Evolutionary conservation across 2,797 vertebrate species (phyloP), one percentile per base, ranked within the genome.

Genomic region (Brachyrhaphis roseni): DNA sequence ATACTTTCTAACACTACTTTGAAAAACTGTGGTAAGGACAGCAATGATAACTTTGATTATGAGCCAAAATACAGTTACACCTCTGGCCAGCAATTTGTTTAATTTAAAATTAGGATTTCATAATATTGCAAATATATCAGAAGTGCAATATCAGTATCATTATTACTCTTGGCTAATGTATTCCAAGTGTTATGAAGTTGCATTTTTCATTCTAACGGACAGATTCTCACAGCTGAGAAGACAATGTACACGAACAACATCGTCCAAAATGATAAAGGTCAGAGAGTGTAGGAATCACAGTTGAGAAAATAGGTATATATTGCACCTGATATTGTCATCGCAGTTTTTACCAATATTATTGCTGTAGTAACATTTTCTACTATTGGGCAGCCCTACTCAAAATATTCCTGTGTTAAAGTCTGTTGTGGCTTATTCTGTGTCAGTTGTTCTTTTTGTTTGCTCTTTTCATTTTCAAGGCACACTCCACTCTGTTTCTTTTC

Each of bases 401-500:
- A 28, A 59, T 59, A 31, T 64, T n/a, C 86, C 51, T 18, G 47
- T 90, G 74, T 79, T 82, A 77, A 71, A 70, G 78, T 81, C 55
- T 80, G 5, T 82, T 86, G 78, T 76, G 71, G 70, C 81, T 31
- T 31, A 31, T 59, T 59, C 55, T 59, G n/a, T 59, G n/a, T 59
- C 4, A 28, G 26, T 57, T 76, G 90, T 89, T 91, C n/a, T 28
- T 59, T 28, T n/a, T 59, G n/a, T 59, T 59, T 28, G 55, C 12
- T 28, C 55, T 59, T 59, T 59, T 31, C 11, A 59, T 31, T 59
- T 59, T 10, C 55, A 59, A 59, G 31, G n/a, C 55, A 59, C 55
- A 15, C 5, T 15, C 12, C 12, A 28, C 55, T 59, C n/a, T 12
- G 77, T 85, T 79, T 80, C 73, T 87, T 83, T 92, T 79, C 87